Percentiles rank a stretch among this genome's conserved stretches.
Conservation (phyloP, 2,888 invertebrate species). For the Metalampra italica region DNA sequence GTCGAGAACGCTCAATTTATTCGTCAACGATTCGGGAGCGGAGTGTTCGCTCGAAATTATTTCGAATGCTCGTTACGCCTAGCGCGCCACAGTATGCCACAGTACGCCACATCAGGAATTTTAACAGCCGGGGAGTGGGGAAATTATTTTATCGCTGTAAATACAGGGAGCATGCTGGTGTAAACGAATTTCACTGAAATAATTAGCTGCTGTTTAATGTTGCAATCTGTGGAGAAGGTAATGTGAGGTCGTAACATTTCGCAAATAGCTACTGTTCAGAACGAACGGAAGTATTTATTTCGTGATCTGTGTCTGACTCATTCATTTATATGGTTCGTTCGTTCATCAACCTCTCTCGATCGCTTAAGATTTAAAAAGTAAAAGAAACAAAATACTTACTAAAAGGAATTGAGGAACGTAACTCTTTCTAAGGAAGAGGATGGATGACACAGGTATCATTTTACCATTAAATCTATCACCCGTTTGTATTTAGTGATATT, state of each 20-base stretch:
- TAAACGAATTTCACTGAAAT: neutral
- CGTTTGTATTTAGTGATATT: too few species aligned
- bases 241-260: neutral
- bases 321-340: too few species aligned
- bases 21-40: neutral
- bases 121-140: neutral
- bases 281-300: too few species aligned
- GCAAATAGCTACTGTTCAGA: neutral
- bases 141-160: neutral
- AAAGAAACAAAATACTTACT: too few species aligned
- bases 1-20: neutral
- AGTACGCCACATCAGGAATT: conserved; percentile 19
- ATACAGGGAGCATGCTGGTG: neutral
- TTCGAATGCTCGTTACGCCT: conserved; percentile 15
- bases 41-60: conserved; percentile 12
- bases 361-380: too few species aligned
- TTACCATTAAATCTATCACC: too few species aligned
- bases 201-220: neutral
- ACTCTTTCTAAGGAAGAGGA: too few species aligned
- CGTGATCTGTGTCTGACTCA: too few species aligned
- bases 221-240: neutral
- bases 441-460: too few species aligned
- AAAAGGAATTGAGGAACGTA: too few species aligned
- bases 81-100: conserved; percentile 14
- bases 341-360: too few species aligned